Percentiles rank a stretch among this genome's conserved stretches.
phyloP scores from a whole-genome alignment of 2,888 invertebrate genomes.

The Pogonocherus hispidulus region DNA sequence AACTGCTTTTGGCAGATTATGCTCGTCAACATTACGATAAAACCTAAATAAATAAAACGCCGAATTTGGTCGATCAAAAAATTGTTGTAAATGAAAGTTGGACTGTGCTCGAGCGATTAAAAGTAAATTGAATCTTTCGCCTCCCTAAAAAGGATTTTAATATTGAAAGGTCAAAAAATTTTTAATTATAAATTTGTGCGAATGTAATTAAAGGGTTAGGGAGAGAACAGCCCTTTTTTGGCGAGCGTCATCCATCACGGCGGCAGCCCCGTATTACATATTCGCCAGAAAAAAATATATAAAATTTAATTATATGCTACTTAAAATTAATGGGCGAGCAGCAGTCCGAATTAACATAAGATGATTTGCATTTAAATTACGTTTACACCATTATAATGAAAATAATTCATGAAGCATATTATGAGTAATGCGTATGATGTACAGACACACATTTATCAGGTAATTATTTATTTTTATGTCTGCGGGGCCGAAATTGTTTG shows the following conservation, averaged over 20 bases:
- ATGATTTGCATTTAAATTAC: constrained; percentile 70
- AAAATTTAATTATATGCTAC: constrained; percentile 81
- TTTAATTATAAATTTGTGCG: constrained; percentile 65
- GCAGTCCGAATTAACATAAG: constrained; percentile 69
- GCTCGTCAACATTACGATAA: constrained; percentile 11
- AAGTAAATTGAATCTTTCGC: constrained; percentile 37
- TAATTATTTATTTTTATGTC: constrained; percentile 59
- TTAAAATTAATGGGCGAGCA: constrained; percentile 76
- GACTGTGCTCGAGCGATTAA: constrained; percentile 37
- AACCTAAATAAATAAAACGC: constrained; percentile 16
- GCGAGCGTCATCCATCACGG: constrained; percentile 61
- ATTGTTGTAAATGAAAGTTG: constrained; percentile 28
- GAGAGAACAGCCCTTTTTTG: constrained; percentile 44
- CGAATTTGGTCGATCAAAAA: constrained; percentile 4
- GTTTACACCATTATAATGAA: constrained; percentile 69
- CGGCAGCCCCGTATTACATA: constrained; percentile 62
- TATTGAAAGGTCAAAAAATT: constrained; percentile 58
- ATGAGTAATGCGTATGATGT: constrained; percentile 64
- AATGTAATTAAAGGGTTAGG: constrained; percentile 62
- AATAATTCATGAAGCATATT: constrained; percentile 68
- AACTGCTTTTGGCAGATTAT: constrained; percentile 4
- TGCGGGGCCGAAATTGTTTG: constrained; percentile 47
- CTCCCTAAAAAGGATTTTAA: constrained; percentile 29
- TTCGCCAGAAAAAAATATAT: constrained; percentile 65
- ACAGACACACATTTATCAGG: constrained; percentile 64